Evolutionary conservation across 2,797 vertebrate species (phyloP).

Genomic region (Threskiornis aethiopicus): DNA sequence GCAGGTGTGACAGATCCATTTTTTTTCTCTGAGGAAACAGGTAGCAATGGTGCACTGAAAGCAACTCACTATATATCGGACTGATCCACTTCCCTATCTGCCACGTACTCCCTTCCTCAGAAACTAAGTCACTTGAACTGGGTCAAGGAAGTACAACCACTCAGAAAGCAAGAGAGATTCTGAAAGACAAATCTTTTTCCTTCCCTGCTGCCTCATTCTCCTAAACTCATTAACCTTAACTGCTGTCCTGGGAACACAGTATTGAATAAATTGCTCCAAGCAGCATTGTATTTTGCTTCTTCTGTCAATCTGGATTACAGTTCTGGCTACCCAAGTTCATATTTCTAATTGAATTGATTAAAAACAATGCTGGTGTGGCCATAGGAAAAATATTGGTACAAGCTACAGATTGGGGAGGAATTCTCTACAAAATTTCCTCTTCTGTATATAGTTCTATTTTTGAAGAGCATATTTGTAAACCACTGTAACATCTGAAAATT

Average conservation of each 20-base stretch:
- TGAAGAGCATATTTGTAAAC: background rate
- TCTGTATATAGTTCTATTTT: background rate
- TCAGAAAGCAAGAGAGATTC: background rate
- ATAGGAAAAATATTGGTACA: background rate
- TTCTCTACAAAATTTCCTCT: background rate
- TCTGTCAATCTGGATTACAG: background rate
- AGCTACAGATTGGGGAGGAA: fast-evolving
- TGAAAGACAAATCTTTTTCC: background rate
- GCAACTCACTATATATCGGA: background rate
- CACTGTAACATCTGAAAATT: background rate
- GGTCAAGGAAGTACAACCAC: background rate
- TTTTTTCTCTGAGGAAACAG: background rate
- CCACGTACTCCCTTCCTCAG: background rate
- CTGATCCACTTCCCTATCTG: background rate
- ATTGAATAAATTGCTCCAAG: background rate
- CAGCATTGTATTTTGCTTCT: background rate
- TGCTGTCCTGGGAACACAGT: background rate
- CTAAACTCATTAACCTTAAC: background rate
- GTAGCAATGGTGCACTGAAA: background rate
- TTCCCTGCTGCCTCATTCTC: background rate
- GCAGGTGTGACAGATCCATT: background rate
- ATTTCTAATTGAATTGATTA: background rate
- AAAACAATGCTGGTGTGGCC: background rate
- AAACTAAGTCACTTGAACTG: background rate
- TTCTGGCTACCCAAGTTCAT: background rate